Evolutionary conservation across 2,888 invertebrate genomes (phyloP).

Genomic region (Pedicia rivosa): DNA sequence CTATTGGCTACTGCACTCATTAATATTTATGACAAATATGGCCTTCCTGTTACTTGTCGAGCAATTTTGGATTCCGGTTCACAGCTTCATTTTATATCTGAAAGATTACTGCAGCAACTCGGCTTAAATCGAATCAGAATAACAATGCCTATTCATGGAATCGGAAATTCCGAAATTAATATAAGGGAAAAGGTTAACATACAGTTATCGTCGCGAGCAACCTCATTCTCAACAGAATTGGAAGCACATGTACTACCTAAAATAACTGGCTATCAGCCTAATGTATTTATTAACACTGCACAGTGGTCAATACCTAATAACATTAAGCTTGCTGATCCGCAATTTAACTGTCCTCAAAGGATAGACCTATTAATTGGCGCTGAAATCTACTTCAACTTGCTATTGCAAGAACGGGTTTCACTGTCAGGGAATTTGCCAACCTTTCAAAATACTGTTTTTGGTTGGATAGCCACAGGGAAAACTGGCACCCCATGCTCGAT

Average conservation of each 20-base stretch:
- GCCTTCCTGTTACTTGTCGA: no score
- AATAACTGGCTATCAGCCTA: not conserved
- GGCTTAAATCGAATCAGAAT: no score
- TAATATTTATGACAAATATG: no score
- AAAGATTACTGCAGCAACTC: no score
- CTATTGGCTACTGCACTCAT: no score
- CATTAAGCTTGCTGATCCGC: conserved; percentile 2
- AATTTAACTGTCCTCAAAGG: not conserved
- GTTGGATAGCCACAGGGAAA: no score
- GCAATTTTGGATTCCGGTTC: no score
- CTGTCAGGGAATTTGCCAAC: not conserved
- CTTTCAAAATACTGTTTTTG: conserved; percentile 2
- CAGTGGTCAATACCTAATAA: not conserved
- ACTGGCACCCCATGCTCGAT: no score
- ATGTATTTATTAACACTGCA: not conserved
- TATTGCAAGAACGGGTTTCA: not conserved
- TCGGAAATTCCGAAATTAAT: no score
- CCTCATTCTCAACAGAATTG: not conserved
- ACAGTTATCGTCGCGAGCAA: not conserved
- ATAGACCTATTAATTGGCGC: conserved; percentile 6
- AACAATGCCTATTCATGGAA: no score
- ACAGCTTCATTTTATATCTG: no score
- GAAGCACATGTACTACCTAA: not conserved
- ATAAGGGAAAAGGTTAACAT: no score
- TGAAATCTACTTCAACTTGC: not conserved